These are phyloP conservation scores for Trissolcus brochymenae DNA, from an alignment of 2,888 invertebrate genomes.

Conservation along the genomic window DNA sequence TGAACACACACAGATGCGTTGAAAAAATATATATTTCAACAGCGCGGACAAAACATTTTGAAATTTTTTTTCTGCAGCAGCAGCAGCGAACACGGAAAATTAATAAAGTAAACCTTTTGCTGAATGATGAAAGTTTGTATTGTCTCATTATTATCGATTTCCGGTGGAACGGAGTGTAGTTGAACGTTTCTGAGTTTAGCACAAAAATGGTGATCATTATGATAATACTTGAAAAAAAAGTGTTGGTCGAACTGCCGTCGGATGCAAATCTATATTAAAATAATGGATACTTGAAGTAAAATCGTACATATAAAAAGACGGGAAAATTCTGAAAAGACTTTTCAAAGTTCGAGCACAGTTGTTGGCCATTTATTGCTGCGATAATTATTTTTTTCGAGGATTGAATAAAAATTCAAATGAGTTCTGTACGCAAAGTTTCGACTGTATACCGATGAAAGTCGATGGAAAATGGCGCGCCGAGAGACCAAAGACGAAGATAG, in stretches of 20 bases:
- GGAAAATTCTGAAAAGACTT: constrained; percentile 39
- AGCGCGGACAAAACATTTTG: constrained; percentile 11
- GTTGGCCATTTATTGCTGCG: constrained; percentile 64
- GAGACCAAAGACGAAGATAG: constrained; percentile 44
- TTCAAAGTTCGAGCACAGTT: constrained; percentile 48
- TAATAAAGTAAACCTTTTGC: constrained; percentile 28
- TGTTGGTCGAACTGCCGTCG: constrained; percentile 36
- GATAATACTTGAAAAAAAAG: constrained; percentile 31
- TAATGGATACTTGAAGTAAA: constrained; percentile 54
- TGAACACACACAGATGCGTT: background rate
- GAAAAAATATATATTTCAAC: constrained; percentile 1
- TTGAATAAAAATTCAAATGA: constrained; percentile 73
- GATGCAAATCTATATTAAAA: constrained; percentile 51
- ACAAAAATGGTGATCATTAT: constrained; percentile 47
- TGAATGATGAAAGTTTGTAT: constrained; percentile 39
- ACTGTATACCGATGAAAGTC: constrained; percentile 58
- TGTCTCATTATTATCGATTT: constrained; percentile 45
- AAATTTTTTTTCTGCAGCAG: too few species aligned
- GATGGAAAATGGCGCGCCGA: constrained; percentile 46
- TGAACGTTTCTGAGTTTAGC: constrained; percentile 29
- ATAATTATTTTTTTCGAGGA: constrained; percentile 74
- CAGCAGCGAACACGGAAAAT: background rate
- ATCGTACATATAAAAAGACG: constrained; percentile 40
- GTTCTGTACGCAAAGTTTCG: constrained; percentile 66
- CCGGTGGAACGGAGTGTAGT: constrained; percentile 12